Percentiles rank a stretch among this genome's conserved stretches.
These are phyloP conservation scores for Diaperis boleti DNA, from an alignment of 2,888 invertebrate species.

Conservation along the genomic window DNA sequence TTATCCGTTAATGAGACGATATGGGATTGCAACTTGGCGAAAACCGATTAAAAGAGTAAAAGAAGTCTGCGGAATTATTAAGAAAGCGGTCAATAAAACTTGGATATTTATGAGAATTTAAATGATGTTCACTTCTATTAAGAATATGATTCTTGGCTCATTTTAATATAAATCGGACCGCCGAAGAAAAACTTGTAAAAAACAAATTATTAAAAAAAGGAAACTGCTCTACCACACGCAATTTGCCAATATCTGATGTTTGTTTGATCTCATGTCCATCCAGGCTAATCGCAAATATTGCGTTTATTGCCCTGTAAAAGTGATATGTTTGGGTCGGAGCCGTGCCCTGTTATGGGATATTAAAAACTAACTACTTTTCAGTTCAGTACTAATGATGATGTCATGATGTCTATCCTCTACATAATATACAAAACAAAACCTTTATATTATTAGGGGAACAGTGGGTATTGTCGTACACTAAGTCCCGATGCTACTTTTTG, in stretches of 20 bases:
- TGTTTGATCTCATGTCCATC: conserved; percentile 25
- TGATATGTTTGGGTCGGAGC: conserved; percentile 25
- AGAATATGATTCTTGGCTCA: conserved; percentile 13
- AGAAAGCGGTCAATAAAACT: conserved; percentile 29
- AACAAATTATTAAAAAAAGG: conserved; percentile 33
- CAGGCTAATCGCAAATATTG: conserved; percentile 40
- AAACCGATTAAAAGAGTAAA: conserved; percentile 30
- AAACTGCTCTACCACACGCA: conserved; percentile 31
- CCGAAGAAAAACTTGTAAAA: conserved; percentile 34
- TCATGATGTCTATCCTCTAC: conserved; percentile 37
- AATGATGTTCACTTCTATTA: conserved; percentile 21
- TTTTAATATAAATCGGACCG: conserved; percentile 32
- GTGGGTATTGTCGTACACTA: too few relatives aligned
- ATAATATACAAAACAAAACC: too few relatives aligned
- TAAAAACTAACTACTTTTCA: conserved; percentile 37
- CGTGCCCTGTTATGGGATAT: conserved; percentile 33
- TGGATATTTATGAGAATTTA: conserved; percentile 20
- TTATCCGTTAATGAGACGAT: conserved; percentile 50
- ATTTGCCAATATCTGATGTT: conserved; percentile 40
- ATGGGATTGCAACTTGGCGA: conserved; percentile 39
- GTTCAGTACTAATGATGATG: conserved; percentile 35
- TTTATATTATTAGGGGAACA: too few relatives aligned
- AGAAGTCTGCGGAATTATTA: conserved; percentile 17
- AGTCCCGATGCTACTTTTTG: too few relatives aligned
- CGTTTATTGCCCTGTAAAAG: conserved; percentile 40